phyloP scores from a whole-genome alignment of 2,797 vertebrate species.

The Acrossocheilus wenchowensis region DNA sequence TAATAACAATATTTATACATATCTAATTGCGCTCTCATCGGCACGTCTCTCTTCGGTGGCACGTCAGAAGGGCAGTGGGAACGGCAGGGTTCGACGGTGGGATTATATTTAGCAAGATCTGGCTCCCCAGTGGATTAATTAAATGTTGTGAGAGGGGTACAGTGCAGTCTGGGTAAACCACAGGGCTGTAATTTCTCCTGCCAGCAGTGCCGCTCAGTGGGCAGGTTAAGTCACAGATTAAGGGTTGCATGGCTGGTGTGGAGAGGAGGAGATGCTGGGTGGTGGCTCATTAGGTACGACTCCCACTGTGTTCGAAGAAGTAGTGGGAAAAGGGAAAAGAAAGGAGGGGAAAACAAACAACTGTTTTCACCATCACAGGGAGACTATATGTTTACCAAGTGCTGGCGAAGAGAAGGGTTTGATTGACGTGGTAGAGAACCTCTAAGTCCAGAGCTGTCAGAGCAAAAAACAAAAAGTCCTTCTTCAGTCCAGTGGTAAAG shows the following conservation, averaged over 20 bases:
- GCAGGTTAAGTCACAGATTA: slow-evolving; percentile 70
- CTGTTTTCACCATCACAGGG: slow-evolving; percentile 5
- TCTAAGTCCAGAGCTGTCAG: slow-evolving; percentile 65
- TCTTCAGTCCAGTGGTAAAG: slow-evolving; percentile 51
- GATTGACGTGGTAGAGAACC: slow-evolving; percentile 57
- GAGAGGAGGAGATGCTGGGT: slow-evolving; percentile 56
- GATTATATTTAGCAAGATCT: slow-evolving; percentile 62
- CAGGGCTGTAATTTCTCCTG: slow-evolving; percentile 65
- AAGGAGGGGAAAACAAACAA: slow-evolving; percentile 47
- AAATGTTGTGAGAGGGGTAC: slow-evolving; percentile 62
- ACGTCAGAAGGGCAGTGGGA: slow-evolving; percentile 35
- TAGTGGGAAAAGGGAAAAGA: slow-evolving; percentile 42
- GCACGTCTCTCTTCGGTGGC: slow-evolving; percentile 18
- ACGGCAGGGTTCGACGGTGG: slow-evolving; percentile 47
- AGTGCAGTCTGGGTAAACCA: slow-evolving; percentile 57
- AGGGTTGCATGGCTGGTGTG: slow-evolving; percentile 63
- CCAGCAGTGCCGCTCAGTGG: slow-evolving; percentile 57
- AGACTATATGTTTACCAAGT: slow-evolving; percentile 47
- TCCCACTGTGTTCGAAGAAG: slow-evolving; percentile 55
- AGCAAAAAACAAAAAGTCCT: slow-evolving; percentile 32
- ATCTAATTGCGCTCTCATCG: slow-evolving; percentile 54
- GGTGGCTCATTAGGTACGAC: slow-evolving; percentile 64
- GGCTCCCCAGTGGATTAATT: slow-evolving; percentile 68
- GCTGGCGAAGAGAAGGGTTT: slow-evolving; percentile 34
- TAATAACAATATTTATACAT: slow-evolving; percentile 59